A percentile compares a stretch with the other conserved stretches of the same genome.
Evolutionary conservation across 2,888 invertebrate genomes (phyloP).

Genomic region (Tipula lateralis): DNA sequence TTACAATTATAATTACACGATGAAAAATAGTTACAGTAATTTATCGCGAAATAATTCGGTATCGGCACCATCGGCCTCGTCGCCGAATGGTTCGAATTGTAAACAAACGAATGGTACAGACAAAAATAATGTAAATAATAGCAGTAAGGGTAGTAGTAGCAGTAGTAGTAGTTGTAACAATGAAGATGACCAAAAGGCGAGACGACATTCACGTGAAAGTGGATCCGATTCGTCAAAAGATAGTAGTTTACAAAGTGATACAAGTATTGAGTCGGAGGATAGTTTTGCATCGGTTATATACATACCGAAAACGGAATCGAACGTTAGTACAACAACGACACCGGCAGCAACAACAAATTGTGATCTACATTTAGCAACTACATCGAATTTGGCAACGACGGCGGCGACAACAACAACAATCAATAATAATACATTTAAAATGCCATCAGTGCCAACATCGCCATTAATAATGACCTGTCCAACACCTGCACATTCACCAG

Average conservation of each 20-base stretch:
- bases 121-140: constrained; percentile 35
- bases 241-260: constrained; percentile 87
- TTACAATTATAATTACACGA: background rate
- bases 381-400: background rate
- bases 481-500: constrained; percentile 49
- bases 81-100: background rate
- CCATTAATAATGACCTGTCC: constrained; percentile 53
- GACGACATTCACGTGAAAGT: constrained; percentile 78
- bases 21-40: background rate
- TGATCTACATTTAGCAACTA: constrained; percentile 39
- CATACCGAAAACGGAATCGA: constrained; percentile 65
- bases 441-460: constrained; percentile 71
- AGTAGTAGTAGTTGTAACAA: constrained; percentile 39
- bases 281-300: constrained; percentile 91
- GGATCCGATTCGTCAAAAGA: constrained; percentile 86
- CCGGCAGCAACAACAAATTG: constrained; percentile 41
- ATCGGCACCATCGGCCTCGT: background rate
- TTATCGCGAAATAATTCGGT: background rate
- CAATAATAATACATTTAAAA: constrained; percentile 41
- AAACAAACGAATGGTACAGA: constrained; percentile 6
- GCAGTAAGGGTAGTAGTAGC: constrained; percentile 35
- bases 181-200: constrained; percentile 53
- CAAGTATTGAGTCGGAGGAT: constrained; percentile 89
- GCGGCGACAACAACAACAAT: background rate
- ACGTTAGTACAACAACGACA: constrained; percentile 37